Percentiles rank a stretch among this genome's conserved stretches.
These are phyloP conservation scores for Oryzias sinensis DNA, from an alignment of 2,797 vertebrate genomes.

Conservation along the genomic window DNA sequence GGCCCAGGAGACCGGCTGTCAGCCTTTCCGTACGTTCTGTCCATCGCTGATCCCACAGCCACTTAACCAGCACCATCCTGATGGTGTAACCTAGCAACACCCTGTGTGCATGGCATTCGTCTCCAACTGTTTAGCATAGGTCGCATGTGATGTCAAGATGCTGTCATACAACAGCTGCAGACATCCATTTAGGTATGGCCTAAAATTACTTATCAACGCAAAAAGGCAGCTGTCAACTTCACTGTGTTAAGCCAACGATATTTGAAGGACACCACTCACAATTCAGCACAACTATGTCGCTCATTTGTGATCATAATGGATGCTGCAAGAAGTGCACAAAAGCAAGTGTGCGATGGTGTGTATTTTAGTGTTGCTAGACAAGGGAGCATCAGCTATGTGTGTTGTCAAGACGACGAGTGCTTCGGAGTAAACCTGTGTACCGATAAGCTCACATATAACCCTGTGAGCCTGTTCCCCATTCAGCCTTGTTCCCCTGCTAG, in stretches of 20 bases:
- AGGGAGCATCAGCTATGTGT: conserved; percentile 31
- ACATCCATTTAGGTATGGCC: conserved; percentile 21
- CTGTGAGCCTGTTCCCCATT: conserved; percentile 50
- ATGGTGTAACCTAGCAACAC: conserved; percentile 75
- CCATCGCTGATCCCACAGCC: conserved; percentile 57
- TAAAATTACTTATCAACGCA: conserved; percentile 29
- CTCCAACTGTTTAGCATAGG: conserved; percentile 50
- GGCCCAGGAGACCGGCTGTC: conserved; percentile 64
- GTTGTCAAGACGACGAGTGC: conserved; percentile 53
- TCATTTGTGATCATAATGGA: conserved; percentile 19
- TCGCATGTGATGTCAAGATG: conserved; percentile 48
- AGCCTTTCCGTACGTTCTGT: conserved; percentile 46
- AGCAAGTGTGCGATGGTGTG: conserved; percentile 14
- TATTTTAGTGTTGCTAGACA: conserved; percentile 47
- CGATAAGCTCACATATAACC: conserved; percentile 66
- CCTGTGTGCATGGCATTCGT: conserved; percentile 53
- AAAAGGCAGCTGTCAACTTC: conserved; percentile 32
- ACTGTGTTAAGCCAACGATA: conserved; percentile 16
- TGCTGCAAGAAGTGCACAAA: conserved; percentile 10
- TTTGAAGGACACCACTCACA: conserved; percentile 25
- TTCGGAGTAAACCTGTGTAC: conserved; percentile 81
- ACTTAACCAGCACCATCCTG: conserved; percentile 73
- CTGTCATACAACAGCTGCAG: conserved; percentile 64
- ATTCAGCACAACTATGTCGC: conserved; percentile 8
- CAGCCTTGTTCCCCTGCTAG: conserved; percentile 43